Evolutionary conservation across 2,797 vertebrate species (phyloP).

Genomic region (Gephyroberyx darwinii): DNA sequence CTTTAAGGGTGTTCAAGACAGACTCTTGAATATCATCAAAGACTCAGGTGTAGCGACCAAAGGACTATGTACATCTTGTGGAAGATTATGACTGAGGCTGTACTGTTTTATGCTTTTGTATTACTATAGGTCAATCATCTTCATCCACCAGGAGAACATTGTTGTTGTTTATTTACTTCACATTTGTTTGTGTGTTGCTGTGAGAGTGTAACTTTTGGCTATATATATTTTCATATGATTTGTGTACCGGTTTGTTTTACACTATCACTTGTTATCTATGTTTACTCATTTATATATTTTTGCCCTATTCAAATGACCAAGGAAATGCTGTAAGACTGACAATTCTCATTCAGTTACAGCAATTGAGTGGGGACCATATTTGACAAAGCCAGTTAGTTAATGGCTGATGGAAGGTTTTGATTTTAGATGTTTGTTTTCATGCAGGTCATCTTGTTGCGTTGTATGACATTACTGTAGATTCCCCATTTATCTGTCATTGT

Average conservation of each 20-base stretch:
- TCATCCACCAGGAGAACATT: conserved; percentile 46
- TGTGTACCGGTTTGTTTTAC: conserved; percentile 68
- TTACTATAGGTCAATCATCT: conserved; percentile 53
- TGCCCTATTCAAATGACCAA: conserved; percentile 68
- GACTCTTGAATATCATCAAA: conserved; percentile 38
- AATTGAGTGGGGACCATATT: conserved; percentile 55
- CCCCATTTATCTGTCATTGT: conserved; percentile 67
- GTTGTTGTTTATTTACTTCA: conserved; percentile 52
- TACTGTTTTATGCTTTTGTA: conserved; percentile 48
- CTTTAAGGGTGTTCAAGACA: conserved; percentile 24
- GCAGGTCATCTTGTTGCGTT: conserved; percentile 62
- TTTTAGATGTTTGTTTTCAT: conserved; percentile 44
- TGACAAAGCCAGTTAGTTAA: conserved; percentile 70
- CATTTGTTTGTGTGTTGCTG: conserved; percentile 46
- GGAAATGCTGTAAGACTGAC: conserved; percentile 72
- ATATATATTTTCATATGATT: conserved; percentile 50
- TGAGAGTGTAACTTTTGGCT: conserved; percentile 59
- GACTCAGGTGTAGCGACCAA: conserved; percentile 44
- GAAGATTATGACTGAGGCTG: conserved; percentile 51
- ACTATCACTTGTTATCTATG: conserved; percentile 66
- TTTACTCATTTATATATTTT: conserved; percentile 66
- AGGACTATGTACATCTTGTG: conserved; percentile 48
- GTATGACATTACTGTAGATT: conserved; percentile 36
- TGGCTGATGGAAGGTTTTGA: conserved; percentile 65
- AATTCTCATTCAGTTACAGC: conserved; percentile 33